Conservation (phyloP, 1,140 invertebrate species). For the Ganaspis sp. region DNA sequence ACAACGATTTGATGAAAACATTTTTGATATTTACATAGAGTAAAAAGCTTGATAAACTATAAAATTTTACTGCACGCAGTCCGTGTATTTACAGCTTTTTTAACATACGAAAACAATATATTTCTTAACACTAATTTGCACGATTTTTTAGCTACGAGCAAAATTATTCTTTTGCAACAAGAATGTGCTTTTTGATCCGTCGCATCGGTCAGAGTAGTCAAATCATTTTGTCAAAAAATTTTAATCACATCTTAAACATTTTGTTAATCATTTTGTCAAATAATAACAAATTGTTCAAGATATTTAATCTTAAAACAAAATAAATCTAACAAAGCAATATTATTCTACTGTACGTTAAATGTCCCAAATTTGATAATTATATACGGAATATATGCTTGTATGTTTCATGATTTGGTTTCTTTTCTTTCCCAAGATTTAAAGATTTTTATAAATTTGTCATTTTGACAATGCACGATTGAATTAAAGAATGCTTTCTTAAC, state of each 20-base stretch:
- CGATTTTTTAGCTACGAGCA: neutral
- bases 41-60: slow-evolving; percentile 18
- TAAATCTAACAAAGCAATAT: too few relatives aligned
- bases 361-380: too few relatives aligned
- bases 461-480: too few relatives aligned
- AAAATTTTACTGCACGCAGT: slow-evolving; percentile 11
- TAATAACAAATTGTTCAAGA: neutral
- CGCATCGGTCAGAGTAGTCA: neutral
- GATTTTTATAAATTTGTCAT: too few relatives aligned
- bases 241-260: neutral
- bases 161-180: neutral
- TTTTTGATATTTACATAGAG: slow-evolving; percentile 15
- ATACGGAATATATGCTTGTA: too few relatives aligned
- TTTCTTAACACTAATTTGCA: slow-evolving; percentile 3
- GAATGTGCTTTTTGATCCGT: neutral
- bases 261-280: neutral
- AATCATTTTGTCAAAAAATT: neutral
- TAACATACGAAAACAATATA: neutral
- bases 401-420: too few relatives aligned
- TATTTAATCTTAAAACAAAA: too few relatives aligned
- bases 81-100: neutral
- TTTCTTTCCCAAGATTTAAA: too few relatives aligned
- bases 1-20: neutral
- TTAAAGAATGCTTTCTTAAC: too few relatives aligned
- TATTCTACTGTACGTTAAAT: too few relatives aligned